These are phyloP conservation scores for Brachyrhaphis roseni DNA, from an alignment of 2,797 vertebrate genomes.

Conservation along the genomic window DNA sequence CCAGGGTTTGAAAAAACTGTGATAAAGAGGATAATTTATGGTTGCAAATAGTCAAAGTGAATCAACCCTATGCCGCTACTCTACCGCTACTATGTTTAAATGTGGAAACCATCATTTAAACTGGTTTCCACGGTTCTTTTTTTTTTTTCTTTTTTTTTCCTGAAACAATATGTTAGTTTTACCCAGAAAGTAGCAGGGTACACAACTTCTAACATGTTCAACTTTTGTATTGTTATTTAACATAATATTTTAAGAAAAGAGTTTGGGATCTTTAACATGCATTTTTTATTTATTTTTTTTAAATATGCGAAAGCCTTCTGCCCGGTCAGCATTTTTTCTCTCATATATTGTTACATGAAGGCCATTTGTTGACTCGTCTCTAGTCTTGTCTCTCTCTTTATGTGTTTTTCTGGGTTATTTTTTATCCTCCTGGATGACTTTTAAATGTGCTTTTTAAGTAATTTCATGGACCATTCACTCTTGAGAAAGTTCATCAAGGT, in stretches of 20 bases:
- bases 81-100: not conserved
- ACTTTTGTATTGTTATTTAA: not conserved
- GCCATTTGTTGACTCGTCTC: too few relatives aligned
- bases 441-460: not conserved
- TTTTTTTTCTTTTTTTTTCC: too few relatives aligned
- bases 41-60: not conserved
- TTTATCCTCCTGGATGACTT: not conserved
- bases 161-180: not conserved
- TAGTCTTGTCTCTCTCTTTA: too few relatives aligned
- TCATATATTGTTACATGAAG: not conserved
- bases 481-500: not conserved
- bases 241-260: not conserved
- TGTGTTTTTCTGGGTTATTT: too few relatives aligned
- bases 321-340: not conserved
- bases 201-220: not conserved
- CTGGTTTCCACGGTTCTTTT: too few relatives aligned
- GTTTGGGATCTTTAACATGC: too few relatives aligned
- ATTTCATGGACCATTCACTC: not conserved
- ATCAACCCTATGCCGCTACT: not conserved
- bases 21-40: not conserved
- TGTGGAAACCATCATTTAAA: too few relatives aligned
- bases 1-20: not conserved
- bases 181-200: not conserved
- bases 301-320: not conserved
- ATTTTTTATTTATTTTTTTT: too few relatives aligned